A percentile compares a stretch with the other conserved stretches of the same genome.
Conservation (phyloP, 64 coral and sea anemone species). For the Dendrophyllia cribrosa region DNA sequence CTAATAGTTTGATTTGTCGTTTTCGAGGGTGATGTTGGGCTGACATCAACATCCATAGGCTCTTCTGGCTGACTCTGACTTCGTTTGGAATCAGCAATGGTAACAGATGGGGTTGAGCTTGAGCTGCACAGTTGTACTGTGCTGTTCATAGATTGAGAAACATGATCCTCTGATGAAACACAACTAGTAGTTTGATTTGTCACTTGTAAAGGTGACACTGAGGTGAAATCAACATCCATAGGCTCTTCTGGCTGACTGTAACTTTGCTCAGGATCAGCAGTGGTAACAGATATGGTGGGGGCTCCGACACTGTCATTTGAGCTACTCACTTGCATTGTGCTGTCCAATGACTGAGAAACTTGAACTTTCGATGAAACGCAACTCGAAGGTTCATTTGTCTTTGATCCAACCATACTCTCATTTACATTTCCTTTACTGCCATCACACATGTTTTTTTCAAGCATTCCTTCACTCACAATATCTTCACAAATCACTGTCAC, state of each 20-base stretch:
- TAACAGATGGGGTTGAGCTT: no score
- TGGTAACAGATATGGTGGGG: not conserved
- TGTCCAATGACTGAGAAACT: not conserved
- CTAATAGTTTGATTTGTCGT: not conserved
- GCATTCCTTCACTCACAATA: not conserved
- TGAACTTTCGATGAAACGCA: not conserved
- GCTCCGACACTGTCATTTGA: not conserved
- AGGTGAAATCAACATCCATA: slow-evolving; percentile 32
- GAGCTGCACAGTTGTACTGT: not conserved
- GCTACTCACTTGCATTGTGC: not conserved
- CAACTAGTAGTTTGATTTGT: not conserved
- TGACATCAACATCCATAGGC: slow-evolving; percentile 40
- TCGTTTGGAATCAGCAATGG: not conserved
- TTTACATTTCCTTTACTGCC: not conserved
- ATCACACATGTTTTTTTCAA: not conserved
- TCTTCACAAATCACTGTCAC: not conserved
- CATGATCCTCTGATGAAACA: not conserved
- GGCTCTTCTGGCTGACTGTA: not conserved
- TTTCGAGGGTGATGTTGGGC: no score
- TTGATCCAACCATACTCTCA: not conserved
- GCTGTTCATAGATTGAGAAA: not conserved
- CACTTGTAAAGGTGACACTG: no score
- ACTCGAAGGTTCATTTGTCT: not conserved
- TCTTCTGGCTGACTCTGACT: not conserved
- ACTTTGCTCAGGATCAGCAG: not conserved